phyloP scores from a whole-genome alignment of 2,888 invertebrate species.

The Petrophora chlorosata region DNA sequence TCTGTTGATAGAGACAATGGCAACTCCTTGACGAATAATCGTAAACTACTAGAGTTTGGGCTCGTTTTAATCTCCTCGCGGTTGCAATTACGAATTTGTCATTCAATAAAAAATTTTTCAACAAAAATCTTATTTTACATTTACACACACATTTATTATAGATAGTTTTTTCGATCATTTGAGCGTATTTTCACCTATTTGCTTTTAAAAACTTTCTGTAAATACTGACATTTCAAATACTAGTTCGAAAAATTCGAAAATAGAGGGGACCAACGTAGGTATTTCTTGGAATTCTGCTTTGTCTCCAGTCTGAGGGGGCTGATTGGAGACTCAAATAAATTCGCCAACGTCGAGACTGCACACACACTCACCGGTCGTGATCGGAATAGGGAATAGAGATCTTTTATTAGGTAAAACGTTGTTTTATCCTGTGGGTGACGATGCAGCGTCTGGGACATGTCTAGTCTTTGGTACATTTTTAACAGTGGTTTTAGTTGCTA shows the following conservation, averaged over 20 bases:
- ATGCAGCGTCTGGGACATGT: not conserved
- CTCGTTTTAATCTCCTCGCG: too few relatives aligned
- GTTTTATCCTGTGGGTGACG: constrained; percentile 14
- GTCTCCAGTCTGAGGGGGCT: constrained; percentile 59
- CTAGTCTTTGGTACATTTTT: not conserved
- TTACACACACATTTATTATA: too few relatives aligned
- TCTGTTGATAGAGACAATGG: too few relatives aligned
- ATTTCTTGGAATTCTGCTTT: constrained; percentile 56
- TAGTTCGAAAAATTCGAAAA: constrained; percentile 20
- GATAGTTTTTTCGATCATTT: too few relatives aligned
- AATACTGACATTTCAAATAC: constrained; percentile 1
- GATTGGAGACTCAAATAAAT: constrained; percentile 77
- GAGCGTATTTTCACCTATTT: too few relatives aligned
- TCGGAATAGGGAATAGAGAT: constrained; percentile 41
- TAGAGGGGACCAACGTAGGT: constrained; percentile 29
- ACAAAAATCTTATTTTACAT: too few relatives aligned
- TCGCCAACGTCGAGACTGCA: constrained; percentile 47
- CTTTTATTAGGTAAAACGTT: constrained; percentile 18
- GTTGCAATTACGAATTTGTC: too few relatives aligned
- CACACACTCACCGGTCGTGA: constrained; percentile 48
- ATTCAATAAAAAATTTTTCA: too few relatives aligned
- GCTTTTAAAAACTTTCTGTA: not conserved
- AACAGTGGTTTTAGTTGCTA: too few relatives aligned
- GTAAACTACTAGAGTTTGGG: too few relatives aligned
- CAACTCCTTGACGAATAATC: too few relatives aligned